Evolutionary conservation across 2,888 invertebrate species (phyloP).

Genomic region (Sphaerophoria rueppellii): DNA sequence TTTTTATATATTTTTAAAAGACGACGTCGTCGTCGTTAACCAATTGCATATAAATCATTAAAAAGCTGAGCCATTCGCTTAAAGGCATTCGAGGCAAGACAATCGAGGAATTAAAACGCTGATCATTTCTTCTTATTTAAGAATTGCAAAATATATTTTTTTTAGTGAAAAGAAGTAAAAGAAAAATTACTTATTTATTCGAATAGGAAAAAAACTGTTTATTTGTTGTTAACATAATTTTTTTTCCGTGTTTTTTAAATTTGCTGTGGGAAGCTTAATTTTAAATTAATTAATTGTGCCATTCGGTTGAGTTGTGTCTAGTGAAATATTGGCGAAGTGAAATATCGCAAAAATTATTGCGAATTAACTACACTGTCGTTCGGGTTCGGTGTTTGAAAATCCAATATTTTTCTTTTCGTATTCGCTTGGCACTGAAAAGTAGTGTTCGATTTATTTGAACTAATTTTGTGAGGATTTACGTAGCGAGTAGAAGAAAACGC

Average conservation of each 20-base stretch:
- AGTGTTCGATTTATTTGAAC: slow-evolving; percentile 39
- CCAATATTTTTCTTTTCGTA: slow-evolving; percentile 1
- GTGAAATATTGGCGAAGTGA: slow-evolving; percentile 50
- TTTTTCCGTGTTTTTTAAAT: slow-evolving; percentile 10
- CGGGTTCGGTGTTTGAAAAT: slow-evolving; percentile 22
- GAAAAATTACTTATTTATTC: slow-evolving; percentile 5
- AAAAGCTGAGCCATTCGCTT: slow-evolving; percentile 59
- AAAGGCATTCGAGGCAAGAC: slow-evolving; percentile 54
- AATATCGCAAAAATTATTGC: slow-evolving; percentile 39
- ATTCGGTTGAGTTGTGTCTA: slow-evolving; percentile 59
- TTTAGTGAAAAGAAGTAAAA: slow-evolving; percentile 19
- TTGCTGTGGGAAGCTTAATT: slow-evolving; percentile 44
- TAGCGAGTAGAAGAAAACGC: slow-evolving; percentile 8
- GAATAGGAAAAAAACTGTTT: slow-evolving; percentile 6
- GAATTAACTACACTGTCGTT: slow-evolving; percentile 8
- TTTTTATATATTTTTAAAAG: neutral
- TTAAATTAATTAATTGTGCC: slow-evolving; percentile 51
- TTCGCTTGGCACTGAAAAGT: slow-evolving; percentile 31
- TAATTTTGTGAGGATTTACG: slow-evolving; percentile 27
- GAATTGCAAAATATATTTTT: slow-evolving; percentile 10
- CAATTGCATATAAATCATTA: slow-evolving; percentile 55
- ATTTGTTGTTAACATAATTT: slow-evolving; percentile 39
- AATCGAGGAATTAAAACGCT: slow-evolving; percentile 43
- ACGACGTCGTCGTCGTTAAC: neutral
- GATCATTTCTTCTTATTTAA: slow-evolving; percentile 21